Evolutionary conservation across 2,113 vertebrate species (phyloP).

Genomic region (Hoplias malabaricus): DNA sequence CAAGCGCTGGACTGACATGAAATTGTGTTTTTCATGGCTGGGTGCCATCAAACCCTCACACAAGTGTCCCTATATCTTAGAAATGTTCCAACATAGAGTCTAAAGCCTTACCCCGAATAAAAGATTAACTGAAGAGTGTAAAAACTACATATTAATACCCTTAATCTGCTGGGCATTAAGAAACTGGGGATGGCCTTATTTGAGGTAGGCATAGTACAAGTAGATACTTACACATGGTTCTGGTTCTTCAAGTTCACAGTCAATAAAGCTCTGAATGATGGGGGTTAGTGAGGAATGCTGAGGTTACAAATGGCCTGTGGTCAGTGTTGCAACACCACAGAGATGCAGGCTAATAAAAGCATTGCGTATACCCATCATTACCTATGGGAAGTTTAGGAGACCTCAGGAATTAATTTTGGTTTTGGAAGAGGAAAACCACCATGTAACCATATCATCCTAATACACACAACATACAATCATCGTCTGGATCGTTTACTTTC

Average conservation of each 20-base stretch:
- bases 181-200: background rate
- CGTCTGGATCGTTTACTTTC: background rate
- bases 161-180: too few species aligned
- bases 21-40: too few species aligned
- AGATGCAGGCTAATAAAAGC: background rate
- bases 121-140: too few species aligned
- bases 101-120: too few species aligned
- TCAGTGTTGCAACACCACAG: background rate
- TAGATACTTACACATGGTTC: background rate
- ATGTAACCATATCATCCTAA: background rate
- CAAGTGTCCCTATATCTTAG: too few species aligned
- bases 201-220: background rate
- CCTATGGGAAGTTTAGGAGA: background rate
- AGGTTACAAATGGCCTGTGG: background rate
- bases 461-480: background rate
- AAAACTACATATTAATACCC: too few species aligned
- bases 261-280: background rate
- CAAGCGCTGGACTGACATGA: too few species aligned
- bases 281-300: background rate
- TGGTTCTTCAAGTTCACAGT: background rate
- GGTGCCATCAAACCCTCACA: too few species aligned
- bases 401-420: conserved; percentile 16
- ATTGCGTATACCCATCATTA: background rate
- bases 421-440: conserved; percentile 26
- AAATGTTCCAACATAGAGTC: too few species aligned